Evolutionary conservation across 2,113 vertebrate species (phyloP).

Genomic region (Callipepla squamata): DNA sequence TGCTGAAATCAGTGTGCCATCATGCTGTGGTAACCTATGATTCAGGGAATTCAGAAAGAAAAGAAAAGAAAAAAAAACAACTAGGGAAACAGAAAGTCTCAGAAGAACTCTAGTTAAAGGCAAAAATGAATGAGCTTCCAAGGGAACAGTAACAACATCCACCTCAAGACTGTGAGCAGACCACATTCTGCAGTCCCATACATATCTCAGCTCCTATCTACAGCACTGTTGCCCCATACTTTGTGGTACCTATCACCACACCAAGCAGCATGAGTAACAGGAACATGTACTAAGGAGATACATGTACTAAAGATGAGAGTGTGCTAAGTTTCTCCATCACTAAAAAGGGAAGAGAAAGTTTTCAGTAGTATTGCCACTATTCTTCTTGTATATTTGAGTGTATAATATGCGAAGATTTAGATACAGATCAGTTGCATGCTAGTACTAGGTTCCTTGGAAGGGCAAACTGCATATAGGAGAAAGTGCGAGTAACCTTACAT

Average conservation of each 20-base stretch:
- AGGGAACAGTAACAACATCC: not conserved
- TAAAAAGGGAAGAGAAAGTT: not conserved
- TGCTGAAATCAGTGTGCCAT: not conserved
- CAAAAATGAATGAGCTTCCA: not conserved
- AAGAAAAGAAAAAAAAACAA: not conserved
- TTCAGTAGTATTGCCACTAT: not conserved
- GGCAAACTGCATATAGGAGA: not conserved
- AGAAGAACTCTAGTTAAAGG: not conserved
- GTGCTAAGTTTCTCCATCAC: not conserved
- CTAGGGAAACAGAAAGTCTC: not conserved
- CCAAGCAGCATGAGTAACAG: not conserved
- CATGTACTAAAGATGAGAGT: not conserved
- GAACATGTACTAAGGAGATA: not conserved
- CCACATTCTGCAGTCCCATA: not conserved
- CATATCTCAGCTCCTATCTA: not conserved
- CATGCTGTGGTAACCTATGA: not conserved
- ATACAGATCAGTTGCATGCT: not conserved
- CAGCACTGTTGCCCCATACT: not conserved
- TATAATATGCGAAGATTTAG: not conserved
- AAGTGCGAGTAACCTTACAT: not conserved
- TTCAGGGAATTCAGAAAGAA: not conserved
- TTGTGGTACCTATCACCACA: not conserved
- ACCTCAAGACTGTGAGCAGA: not conserved
- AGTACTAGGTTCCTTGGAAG: not conserved
- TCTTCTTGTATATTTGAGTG: not conserved